Percentiles rank a stretch among this genome's conserved stretches.
Conservation (phyloP, 2,888 invertebrate genomes). For the Crioceris asparagi region DNA sequence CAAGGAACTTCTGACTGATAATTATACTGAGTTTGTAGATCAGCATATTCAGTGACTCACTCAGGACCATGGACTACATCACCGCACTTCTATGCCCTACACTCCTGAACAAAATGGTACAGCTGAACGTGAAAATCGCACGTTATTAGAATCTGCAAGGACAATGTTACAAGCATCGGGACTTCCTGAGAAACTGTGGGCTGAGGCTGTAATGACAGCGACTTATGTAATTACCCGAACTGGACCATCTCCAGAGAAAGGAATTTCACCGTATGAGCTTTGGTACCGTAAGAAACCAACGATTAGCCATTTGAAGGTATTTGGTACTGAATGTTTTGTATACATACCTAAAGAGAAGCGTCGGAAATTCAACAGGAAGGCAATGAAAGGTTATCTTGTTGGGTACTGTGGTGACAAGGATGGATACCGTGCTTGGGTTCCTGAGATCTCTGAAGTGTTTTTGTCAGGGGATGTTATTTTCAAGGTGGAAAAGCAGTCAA, state of each 20-base stretch:
- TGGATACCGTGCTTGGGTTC: conserved; percentile 2
- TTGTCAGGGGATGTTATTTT: neutral
- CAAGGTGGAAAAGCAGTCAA: neutral
- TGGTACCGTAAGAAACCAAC: conserved; percentile 1
- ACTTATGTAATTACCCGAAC: conserved; percentile 5
- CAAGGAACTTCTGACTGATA: conserved; percentile 1
- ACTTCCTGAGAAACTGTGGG: conserved; percentile 12
- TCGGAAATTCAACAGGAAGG: conserved; percentile 4
- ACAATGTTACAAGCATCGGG: conserved; percentile 24
- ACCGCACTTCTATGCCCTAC: no score
- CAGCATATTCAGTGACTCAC: no score
- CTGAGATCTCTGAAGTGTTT: neutral
- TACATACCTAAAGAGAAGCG: conserved; percentile 7
- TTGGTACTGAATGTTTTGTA: conserved; percentile 8
- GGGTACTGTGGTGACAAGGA: conserved; percentile 6
- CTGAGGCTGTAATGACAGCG: conserved; percentile 5
- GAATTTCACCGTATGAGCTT: conserved; percentile 4
- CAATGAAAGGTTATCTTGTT: conserved; percentile 2
- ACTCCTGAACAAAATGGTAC: no score
- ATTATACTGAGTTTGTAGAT: no score
- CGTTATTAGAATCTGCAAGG: conserved; percentile 26
- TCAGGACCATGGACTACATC: no score
- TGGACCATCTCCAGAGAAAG: conserved; percentile 1
- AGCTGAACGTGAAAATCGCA: no score
- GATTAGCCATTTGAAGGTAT: conserved; percentile 4